Base-by-base conservation (phyloP, 2,888 invertebrate species). In the Lepidocyrtoides sp. region DNA sequence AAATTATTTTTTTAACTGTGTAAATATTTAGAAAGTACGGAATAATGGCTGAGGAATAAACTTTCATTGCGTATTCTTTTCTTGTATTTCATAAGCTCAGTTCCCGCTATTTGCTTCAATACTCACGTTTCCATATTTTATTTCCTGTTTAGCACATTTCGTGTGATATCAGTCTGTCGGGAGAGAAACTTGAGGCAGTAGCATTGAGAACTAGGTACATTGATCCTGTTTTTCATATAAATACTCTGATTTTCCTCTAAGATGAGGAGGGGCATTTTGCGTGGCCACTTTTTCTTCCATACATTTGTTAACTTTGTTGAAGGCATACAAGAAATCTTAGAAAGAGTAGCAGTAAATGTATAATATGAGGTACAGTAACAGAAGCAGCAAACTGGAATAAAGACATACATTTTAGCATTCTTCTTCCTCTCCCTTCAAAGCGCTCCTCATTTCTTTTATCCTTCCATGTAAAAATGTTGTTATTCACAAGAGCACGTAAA, bases 211-310 rank as follows among this genome's bases (percentile, higher is more conserved):
- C 17, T 41, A 82, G 63, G 63, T 69, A 84, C 84, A 54, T 85
- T 75, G 85, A 85, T 85, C 72, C 57, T 75, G 36, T 10, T 69
- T 60, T 41, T 60, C 41, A 41, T 84, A 72, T 8, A 26, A 77
- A 23, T 29, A 77, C 77, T 51, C 54, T 17, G 44, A 23, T 48
- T 48, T 63, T 48, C 26, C 12, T 8, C 8, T 26, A 69, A 75
- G 23, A 48, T 48, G n/a, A 48, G 23, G 29, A 66, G 4, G 69
- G 36, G 51, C 3, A 48, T 75, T 63, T 66, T 44, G 23, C 60
- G 83, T 84, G 84, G 84, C 69, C 84, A 69, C 69, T 84, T 84
- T 32, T 32, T 57, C 41, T 29, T 66, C 48, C 41, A 72, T n/a
- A n/a, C n/a, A n/a, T n/a, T n/a, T n/a, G n/a, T 41, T 44, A 69